A percentile compares a stretch with the other conserved stretches of the same genome.
These are phyloP conservation scores for Aselliscus stoliczkanus DNA, from an alignment of 2,797 vertebrate species.

Conservation along the genomic window DNA sequence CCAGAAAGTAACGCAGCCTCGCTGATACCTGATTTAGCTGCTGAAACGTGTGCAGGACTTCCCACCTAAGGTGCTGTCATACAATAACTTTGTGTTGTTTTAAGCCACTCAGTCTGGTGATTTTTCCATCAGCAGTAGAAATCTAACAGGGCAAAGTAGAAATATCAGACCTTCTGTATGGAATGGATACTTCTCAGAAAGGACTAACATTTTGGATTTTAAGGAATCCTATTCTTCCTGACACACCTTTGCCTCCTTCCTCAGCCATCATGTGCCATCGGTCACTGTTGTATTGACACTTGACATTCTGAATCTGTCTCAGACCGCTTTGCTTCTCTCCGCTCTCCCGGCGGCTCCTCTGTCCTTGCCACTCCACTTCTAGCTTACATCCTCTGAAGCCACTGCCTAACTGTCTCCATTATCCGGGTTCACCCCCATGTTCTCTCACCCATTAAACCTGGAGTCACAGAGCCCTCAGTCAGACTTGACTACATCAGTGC, in stretches of 20 bases:
- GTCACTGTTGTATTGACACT: too few species aligned
- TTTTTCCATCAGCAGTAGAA: background rate
- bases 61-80: too few species aligned
- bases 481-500: accelerated
- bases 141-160: background rate
- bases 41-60: background rate
- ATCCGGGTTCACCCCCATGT: background rate
- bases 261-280: background rate
- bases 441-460: background rate
- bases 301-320: background rate
- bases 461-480: background rate
- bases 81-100: background rate
- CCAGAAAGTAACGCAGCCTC: accelerated
- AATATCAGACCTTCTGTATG: background rate
- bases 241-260: background rate
- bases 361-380: accelerated
- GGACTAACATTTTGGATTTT: background rate
- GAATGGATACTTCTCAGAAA: background rate
- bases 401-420: background rate
- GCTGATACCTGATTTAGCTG: too few species aligned
- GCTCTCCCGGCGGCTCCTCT: background rate
- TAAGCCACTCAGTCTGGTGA: background rate
- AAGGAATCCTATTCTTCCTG: background rate
- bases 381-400: background rate
- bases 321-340: too few species aligned